Evolutionary conservation across 1,140 invertebrate species (phyloP).

Genomic region (Drosophila funebris): DNA sequence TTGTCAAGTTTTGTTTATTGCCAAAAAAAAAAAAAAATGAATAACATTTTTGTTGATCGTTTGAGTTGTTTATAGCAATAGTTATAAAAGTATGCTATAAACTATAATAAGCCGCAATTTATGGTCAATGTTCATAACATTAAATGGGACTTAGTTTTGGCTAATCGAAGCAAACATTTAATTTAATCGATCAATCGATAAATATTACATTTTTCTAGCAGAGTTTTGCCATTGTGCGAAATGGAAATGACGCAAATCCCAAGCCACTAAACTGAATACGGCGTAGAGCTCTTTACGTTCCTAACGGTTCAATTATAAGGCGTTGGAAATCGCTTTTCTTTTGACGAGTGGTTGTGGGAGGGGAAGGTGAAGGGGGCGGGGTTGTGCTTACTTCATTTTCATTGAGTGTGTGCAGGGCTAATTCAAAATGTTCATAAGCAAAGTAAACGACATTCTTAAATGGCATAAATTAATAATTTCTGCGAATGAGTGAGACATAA

Average conservation of each 20-base stretch:
- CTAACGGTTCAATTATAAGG: conserved; percentile 64
- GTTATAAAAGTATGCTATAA: not conserved
- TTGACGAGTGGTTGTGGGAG: conserved; percentile 12
- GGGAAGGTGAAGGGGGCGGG: not conserved
- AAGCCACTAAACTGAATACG: conserved; percentile 29
- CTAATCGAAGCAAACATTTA: not conserved
- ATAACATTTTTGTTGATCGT: not conserved
- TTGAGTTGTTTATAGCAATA: not conserved
- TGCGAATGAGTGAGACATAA: conserved; percentile 22
- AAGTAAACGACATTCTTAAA: conserved; percentile 68
- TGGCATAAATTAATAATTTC: conserved; percentile 78
- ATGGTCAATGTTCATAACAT: conserved; percentile 3
- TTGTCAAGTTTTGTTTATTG: not conserved
- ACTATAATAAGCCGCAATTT: conserved; percentile 7
- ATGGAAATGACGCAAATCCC: conserved; percentile 32
- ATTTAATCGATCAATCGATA: not conserved
- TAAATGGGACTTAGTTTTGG: not conserved
- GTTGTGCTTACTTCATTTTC: conserved; percentile 38
- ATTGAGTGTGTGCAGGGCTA: conserved; percentile 48
- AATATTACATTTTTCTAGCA: not conserved
- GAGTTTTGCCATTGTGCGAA: conserved; percentile 35
- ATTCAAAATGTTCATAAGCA: conserved; percentile 68
- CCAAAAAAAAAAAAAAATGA: too few species aligned
- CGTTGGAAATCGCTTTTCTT: conserved; percentile 63
- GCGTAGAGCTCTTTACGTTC: conserved; percentile 9